Percentiles rank a stretch among this genome's conserved stretches.
phyloP scores from a whole-genome alignment of 2,113 vertebrate genomes.

The Tichodroma muraria region DNA sequence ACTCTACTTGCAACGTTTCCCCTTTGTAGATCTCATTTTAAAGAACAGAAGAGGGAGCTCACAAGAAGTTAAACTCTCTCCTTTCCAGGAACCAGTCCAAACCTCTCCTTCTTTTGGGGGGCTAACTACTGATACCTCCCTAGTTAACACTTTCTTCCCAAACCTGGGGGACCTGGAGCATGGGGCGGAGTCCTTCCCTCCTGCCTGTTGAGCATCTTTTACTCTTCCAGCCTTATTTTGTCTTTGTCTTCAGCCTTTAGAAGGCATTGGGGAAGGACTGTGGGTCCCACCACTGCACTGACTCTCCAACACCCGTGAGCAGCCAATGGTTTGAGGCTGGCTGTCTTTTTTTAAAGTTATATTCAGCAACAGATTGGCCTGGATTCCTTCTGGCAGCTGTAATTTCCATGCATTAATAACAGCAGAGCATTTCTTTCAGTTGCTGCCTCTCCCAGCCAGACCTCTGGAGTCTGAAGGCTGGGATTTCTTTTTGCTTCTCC shows the following conservation, averaged over 20 bases:
- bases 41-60: background rate
- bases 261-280: background rate
- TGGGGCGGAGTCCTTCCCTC: background rate
- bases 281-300: fast-evolving
- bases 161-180: background rate
- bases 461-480: conserved; percentile 1
- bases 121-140: background rate
- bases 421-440: conserved; percentile 37
- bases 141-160: background rate
- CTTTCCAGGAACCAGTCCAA: background rate
- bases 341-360: conserved; percentile 40
- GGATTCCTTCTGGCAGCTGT: conserved; percentile 36
- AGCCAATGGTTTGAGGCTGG: background rate
- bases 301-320: background rate
- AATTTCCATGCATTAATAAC: conserved; percentile 55
- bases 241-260: background rate
- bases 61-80: background rate
- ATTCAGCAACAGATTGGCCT: conserved; percentile 24
- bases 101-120: background rate
- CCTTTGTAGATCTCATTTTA: background rate
- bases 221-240: background rate
- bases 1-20: background rate
- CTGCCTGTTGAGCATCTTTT: background rate
- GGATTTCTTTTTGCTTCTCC: background rate
- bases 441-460: conserved; percentile 1